These are phyloP conservation scores for Yponomeuta malinellus DNA, from an alignment of 2,888 invertebrate species.

Conservation along the genomic window DNA sequence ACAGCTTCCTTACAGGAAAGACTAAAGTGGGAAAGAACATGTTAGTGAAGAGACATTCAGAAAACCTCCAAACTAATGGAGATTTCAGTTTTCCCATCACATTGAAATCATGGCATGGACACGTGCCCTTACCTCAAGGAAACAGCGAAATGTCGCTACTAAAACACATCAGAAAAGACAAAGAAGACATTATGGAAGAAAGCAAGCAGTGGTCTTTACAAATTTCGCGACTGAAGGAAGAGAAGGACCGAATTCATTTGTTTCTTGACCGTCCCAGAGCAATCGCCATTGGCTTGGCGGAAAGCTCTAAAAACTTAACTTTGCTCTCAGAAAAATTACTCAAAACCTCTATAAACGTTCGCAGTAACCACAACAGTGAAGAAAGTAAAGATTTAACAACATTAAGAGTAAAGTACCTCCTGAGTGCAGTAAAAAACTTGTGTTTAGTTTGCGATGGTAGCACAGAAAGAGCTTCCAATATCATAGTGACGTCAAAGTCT, in stretches of 20 bases:
- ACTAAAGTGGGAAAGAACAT: conserved; percentile 26
- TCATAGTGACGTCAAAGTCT: conserved; percentile 60
- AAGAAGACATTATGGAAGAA: conserved; percentile 44
- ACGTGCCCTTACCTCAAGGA: conserved; percentile 28
- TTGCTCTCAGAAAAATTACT: conserved; percentile 26
- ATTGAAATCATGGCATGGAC: conserved; percentile 74
- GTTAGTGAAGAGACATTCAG: conserved; percentile 75
- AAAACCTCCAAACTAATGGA: conserved; percentile 72
- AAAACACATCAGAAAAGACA: conserved; percentile 39
- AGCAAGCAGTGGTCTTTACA: conserved; percentile 67
- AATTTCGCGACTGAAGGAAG: conserved; percentile 51
- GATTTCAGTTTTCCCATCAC: conserved; percentile 80
- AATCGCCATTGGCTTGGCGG: conserved; percentile 40
- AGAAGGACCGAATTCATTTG: conserved; percentile 65
- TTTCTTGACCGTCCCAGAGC: conserved; percentile 64
- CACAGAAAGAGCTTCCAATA: conserved; percentile 14
- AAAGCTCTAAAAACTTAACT: conserved; percentile 35
- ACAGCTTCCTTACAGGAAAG: conserved; percentile 6
- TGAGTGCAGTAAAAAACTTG: conserved; percentile 44
- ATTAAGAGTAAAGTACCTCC: conserved; percentile 46
- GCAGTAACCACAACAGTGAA: conserved; percentile 39
- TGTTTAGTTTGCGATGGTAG: conserved; percentile 29
- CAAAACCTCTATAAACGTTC: conserved; percentile 23
- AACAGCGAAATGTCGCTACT: conserved; percentile 31
- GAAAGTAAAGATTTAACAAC: conserved; percentile 40